These are phyloP conservation scores for Myiopsitta monachus DNA, from an alignment of 2,113 vertebrate genomes.

Conservation along the genomic window DNA sequence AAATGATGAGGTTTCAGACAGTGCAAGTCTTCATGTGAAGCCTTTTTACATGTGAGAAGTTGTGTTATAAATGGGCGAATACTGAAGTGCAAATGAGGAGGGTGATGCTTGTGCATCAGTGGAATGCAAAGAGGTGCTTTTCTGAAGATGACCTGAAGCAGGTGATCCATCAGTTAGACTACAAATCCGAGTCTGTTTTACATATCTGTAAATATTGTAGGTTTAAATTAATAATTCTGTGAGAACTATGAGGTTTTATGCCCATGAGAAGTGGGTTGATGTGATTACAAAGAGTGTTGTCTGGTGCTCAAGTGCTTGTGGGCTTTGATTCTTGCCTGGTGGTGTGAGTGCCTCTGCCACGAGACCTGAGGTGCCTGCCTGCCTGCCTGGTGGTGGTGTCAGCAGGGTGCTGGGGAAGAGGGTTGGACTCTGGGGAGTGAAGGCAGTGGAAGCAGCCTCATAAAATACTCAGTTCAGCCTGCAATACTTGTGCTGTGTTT, in stretches of 20 bases:
- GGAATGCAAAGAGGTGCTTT: neutral
- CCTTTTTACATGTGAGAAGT: neutral
- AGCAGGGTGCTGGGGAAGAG: neutral
- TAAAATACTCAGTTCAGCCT: neutral
- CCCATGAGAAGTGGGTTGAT: neutral
- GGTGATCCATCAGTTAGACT: neutral
- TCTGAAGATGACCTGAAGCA: neutral
- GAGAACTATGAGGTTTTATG: neutral
- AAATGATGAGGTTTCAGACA: neutral
- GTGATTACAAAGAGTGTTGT: neutral
- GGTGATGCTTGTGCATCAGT: neutral
- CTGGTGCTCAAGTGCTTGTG: neutral
- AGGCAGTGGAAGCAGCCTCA: neutral
- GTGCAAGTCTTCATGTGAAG: neutral
- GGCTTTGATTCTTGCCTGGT: neutral
- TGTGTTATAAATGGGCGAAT: accelerated
- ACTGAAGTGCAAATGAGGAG: neutral
- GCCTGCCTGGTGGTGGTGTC: accelerated
- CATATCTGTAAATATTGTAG: neutral
- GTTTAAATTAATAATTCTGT: neutral
- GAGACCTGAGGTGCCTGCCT: neutral
- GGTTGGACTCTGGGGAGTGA: accelerated
- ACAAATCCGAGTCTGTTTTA: neutral
- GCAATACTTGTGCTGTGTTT: neutral
- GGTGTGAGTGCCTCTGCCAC: neutral